phyloP scores from a whole-genome alignment of 1,140 invertebrate species.

The Schlechtendalia chinensis region DNA sequence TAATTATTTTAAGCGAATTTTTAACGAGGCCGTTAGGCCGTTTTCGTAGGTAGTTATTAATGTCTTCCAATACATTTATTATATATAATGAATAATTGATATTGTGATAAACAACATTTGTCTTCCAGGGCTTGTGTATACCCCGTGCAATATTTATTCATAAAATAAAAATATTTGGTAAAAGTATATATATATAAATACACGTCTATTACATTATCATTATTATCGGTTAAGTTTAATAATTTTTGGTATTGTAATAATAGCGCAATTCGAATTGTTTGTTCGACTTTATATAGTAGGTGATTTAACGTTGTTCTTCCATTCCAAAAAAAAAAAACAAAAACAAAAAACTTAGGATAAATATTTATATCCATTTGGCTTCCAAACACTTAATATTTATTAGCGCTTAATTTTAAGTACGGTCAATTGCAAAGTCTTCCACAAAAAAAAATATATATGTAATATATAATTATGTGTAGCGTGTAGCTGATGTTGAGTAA shows the following conservation, averaged over 20 bases:
- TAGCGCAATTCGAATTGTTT: not conserved
- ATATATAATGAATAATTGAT: constrained; percentile 24
- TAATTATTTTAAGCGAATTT: not conserved
- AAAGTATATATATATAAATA: too few relatives aligned
- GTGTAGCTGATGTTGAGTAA: not conserved
- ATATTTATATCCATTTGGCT: not conserved
- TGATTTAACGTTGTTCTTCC: not conserved
- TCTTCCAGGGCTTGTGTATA: constrained; percentile 16
- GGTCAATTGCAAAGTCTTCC: constrained; percentile 39
- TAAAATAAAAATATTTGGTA: not conserved
- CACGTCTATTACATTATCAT: constrained; percentile 11
- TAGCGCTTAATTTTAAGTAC: constrained; percentile 34
- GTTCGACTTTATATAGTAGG: not conserved
- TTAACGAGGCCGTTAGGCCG: not conserved
- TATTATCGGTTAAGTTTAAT: not conserved
- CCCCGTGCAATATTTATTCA: not conserved
- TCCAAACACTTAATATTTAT: constrained; percentile 2
- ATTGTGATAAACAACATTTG: constrained; percentile 41
- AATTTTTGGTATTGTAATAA: not conserved
- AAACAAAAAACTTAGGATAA: too few relatives aligned
- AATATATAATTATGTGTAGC: not conserved
- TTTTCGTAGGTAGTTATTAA: not conserved
- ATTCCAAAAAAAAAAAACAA: not conserved
- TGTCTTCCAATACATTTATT: constrained; percentile 19
- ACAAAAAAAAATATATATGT: not conserved